phyloP scores from a whole-genome alignment of 2,888 invertebrate genomes.

The Pediacus dermestoides region DNA sequence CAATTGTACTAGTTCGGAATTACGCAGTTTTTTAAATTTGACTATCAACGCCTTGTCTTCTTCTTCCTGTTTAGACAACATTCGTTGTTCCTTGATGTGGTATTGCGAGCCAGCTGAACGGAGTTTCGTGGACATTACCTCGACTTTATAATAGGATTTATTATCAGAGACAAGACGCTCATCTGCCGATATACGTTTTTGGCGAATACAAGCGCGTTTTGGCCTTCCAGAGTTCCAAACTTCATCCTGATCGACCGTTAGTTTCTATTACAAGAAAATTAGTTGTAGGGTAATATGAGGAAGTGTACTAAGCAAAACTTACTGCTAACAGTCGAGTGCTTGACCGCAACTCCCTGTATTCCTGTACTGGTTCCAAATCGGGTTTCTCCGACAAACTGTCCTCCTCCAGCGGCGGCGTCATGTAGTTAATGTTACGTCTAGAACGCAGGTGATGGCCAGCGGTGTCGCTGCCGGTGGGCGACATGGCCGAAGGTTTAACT shows the following conservation, averaged over 20 bases:
- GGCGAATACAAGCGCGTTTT: constrained; percentile 40
- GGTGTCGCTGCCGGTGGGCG: constrained; percentile 40
- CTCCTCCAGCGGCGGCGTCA: constrained; percentile 46
- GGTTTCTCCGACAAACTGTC: constrained; percentile 41
- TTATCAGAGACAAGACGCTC: constrained; percentile 54
- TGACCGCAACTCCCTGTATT: constrained; percentile 41
- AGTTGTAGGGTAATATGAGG: not conserved
- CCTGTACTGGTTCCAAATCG: constrained; percentile 32
- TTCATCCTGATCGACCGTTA: constrained; percentile 32
- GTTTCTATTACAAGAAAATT: constrained; percentile 25
- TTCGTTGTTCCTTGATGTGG: constrained; percentile 27
- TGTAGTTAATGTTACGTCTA: constrained; percentile 45
- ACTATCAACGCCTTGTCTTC: constrained; percentile 53
- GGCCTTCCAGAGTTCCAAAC: constrained; percentile 45
- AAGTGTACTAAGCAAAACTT: constrained; percentile 21
- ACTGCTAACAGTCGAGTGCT: constrained; percentile 40
- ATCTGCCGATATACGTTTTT: constrained; percentile 49
- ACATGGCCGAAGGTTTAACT: constrained; percentile 30
- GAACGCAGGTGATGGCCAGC: constrained; percentile 46
- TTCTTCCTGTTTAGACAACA: constrained; percentile 24
- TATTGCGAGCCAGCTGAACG: constrained; percentile 52
- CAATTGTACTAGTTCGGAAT: constrained; percentile 69
- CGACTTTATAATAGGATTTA: constrained; percentile 66
- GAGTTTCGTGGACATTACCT: constrained; percentile 66
- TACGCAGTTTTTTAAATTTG: constrained; percentile 70